Evolutionary conservation across 92 coral and sea anemone species (phyloP), one percentile per base, ranked within the genome.

Genomic region (Heliopora coerulea): DNA sequence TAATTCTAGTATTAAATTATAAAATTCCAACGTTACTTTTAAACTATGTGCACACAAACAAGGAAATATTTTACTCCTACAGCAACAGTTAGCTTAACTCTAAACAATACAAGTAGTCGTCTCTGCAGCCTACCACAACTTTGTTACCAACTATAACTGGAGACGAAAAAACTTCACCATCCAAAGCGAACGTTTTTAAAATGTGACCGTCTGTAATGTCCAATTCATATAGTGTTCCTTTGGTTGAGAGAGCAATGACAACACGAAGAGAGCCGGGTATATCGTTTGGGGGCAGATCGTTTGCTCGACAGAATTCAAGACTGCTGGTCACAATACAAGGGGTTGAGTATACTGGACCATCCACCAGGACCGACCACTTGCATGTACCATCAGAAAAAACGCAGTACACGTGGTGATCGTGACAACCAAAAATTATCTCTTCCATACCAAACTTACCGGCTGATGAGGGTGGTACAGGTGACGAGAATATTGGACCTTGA

Each of bases 111-210:
- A 93, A 21, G 70, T 68, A 87, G 59, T 93, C 85, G 64, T 89
- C 86, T 68, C 98, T 68, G 72, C 98, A 93, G 31, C 98, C 98
- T 31, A 88, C 65, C 20, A 93, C 66, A 14, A 93, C 30, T 10
- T 44, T 69, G 35, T 79, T 59, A 32, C 85, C 86, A 17, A 79
- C 73, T 3, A 90, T 70, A 0, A 85, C 91, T 10, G 98, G 96
- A 12, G 98, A 93, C n/a, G 98, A 93, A 75, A 93, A 93, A 14
- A 93, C 93, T 72, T 91, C 96, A 30, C 98, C 89, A 1, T 88
- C 89, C 0, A 93, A 59, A n/a, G 89, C 63, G 65, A 79, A 84
- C 13, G 89, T 82, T 39, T 67, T 74, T 7, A 54, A 48, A 48
- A 87, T 30, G 21, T 49, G 56, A 11, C 98, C 98, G 37, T 66